A percentile compares a stretch with the other conserved stretches of the same genome.
Evolutionary conservation across 2,113 vertebrate genomes (phyloP).

Genomic region (Tragelaphus imberbis): DNA sequence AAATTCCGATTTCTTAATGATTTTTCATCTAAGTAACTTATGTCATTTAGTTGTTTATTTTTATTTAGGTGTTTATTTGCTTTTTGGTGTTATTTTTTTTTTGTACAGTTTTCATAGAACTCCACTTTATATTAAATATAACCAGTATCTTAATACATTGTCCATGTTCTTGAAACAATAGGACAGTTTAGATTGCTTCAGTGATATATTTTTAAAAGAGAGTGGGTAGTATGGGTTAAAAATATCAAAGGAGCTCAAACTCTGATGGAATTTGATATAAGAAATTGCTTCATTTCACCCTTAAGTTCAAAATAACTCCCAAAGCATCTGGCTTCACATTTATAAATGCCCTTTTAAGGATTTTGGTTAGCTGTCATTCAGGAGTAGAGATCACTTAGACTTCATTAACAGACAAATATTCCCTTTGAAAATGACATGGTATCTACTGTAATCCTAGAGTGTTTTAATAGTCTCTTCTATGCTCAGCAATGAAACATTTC

Average conservation of each 20-base stretch:
- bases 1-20: neutral
- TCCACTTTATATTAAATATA: neutral
- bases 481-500: conserved; percentile 57
- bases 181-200: neutral
- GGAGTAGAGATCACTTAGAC: neutral
- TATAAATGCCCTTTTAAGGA: neutral
- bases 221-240: conserved; percentile 24
- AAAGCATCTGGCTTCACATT: conserved; percentile 46
- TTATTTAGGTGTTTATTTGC: neutral
- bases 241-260: conserved; percentile 8
- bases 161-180: conserved; percentile 26
- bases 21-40: neutral
- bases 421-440: conserved; percentile 66
- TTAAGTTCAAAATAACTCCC: conserved; percentile 39
- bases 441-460: conserved; percentile 60
- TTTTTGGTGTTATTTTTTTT: neutral
- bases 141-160: neutral
- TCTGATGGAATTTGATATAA: conserved; percentile 40
- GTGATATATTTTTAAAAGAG: conserved; percentile 10
- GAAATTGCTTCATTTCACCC: conserved; percentile 26
- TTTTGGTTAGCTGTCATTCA: conserved; percentile 67
- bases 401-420: conserved; percentile 48
- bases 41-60: neutral
- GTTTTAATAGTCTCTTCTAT: conserved; percentile 71
- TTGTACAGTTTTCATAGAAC: neutral